Percentiles rank a stretch among this genome's conserved stretches.
These are phyloP conservation scores for Eupithecia subumbrata DNA, from an alignment of 2,888 invertebrate genomes.

Conservation along the genomic window DNA sequence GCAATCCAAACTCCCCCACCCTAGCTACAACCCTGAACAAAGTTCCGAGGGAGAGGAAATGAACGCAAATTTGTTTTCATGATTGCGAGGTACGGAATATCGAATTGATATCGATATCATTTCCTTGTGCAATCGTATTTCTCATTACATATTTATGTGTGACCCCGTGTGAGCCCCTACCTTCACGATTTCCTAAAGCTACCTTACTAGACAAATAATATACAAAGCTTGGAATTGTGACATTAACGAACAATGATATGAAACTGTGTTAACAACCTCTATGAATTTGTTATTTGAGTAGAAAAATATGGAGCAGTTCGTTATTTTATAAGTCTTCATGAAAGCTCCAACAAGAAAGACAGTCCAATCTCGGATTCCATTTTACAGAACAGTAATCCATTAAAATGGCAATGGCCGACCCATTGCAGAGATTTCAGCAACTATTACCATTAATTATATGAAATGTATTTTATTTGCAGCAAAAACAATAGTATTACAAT, in stretches of 20 bases:
- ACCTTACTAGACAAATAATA: slow-evolving; percentile 27
- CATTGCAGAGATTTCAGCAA: too few relatives aligned
- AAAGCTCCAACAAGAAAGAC: not conserved
- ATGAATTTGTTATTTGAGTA: not conserved
- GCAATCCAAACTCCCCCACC: not conserved
- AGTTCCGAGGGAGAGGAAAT: slow-evolving; percentile 77
- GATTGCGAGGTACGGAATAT: slow-evolving; percentile 79
- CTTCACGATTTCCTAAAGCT: slow-evolving; percentile 53
- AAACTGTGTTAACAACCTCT: not conserved
- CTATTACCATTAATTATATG: too few relatives aligned
- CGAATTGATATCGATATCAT: slow-evolving; percentile 79
- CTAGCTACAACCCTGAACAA: slow-evolving; percentile 51
- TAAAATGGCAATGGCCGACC: too few relatives aligned
- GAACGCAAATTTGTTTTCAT: slow-evolving; percentile 83
- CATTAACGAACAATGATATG: not conserved
- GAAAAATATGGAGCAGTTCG: not conserved
- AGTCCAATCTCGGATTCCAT: not conserved
- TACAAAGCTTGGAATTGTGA: slow-evolving; percentile 12
- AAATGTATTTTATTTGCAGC: too few relatives aligned
- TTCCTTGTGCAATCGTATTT: slow-evolving; percentile 76
- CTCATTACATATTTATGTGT: slow-evolving; percentile 75
- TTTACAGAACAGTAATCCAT: not conserved
- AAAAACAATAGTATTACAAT: too few relatives aligned
- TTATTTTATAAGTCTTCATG: not conserved
- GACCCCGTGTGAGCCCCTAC: slow-evolving; percentile 72